Evolutionary conservation across 2,113 vertebrate genomes (phyloP).

Genomic region (Pan troglodytes): NHGRI_mPanTro3-v2.1_pri NC_072402.2:126623501-126624000

Average conservation of each 20-base stretch:
- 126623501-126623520: constrained; percentile 55
- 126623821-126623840: constrained; percentile 41
- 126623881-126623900: neutral
- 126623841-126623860: constrained; percentile 26
- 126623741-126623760: constrained; percentile 77
- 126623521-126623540: constrained; percentile 55
- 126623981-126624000: neutral
- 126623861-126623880: neutral
- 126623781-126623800: constrained; percentile 81
- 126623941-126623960: neutral
- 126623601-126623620: constrained; percentile 70
- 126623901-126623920: neutral
- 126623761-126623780: constrained; percentile 81
- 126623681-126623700: constrained; percentile 75
- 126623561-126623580: constrained; percentile 71
- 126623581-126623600: constrained; percentile 67
- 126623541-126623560: constrained; percentile 44
- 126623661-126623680: constrained; percentile 55
- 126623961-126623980: neutral
- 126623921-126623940: neutral
- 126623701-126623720: constrained; percentile 86
- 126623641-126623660: constrained; percentile 75
- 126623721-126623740: constrained; percentile 85
- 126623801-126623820: constrained; percentile 75
- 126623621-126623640: constrained; percentile 69